Evolutionary conservation across 2,888 invertebrate genomes (phyloP), one percentile per base, ranked within the genome.

Genomic region (Amphipyra berbera): DNA sequence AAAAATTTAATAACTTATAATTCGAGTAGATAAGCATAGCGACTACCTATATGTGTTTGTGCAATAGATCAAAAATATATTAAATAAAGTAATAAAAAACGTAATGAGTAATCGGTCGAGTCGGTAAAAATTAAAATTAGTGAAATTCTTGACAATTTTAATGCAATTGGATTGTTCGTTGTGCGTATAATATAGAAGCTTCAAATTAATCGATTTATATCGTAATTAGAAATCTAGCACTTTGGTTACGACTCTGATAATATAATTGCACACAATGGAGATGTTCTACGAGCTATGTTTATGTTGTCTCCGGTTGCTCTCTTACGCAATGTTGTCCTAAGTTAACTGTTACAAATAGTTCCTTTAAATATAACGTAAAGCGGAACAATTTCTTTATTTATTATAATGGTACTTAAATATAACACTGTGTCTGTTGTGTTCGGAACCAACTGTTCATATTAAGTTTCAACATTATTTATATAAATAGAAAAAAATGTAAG

Each of bases 191-290:
- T 86, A 90, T 93, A 93, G 92, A 90, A 85, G 94, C 94, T 94
- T 94, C 87, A 87, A 90, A 84, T 90, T 92, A 89, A 91, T 90
- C 89, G 82, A 91, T 87, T 90, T 88, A 84, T 90, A 90, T 88
- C 82, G 83, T 91, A 90, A 87, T 91, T 93, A 93, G 91, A 85
- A 82, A 87, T 86, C 79, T 91, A 92, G 94, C 93, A 93, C 94
- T 88, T 90, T 84, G 87, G 89, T 92, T 91, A 85, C 82, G 83
- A 84, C 84, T 87, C 86, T 74, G 85, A 61, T 75, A 88, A 68
- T 89, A 62, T 75, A 88, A 63, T 89, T 89, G 92, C 92, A 91
- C 93, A 86, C 82, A 67, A 78, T 86, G 79, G 86, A 82, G 81
- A 82, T 74, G 72, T 80, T 80, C 76, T 81, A 71, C 81, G 81